These are phyloP conservation scores for Phodopus roborovskii DNA, from an alignment of 2,113 vertebrate genomes.

Conservation along the genomic window DNA sequence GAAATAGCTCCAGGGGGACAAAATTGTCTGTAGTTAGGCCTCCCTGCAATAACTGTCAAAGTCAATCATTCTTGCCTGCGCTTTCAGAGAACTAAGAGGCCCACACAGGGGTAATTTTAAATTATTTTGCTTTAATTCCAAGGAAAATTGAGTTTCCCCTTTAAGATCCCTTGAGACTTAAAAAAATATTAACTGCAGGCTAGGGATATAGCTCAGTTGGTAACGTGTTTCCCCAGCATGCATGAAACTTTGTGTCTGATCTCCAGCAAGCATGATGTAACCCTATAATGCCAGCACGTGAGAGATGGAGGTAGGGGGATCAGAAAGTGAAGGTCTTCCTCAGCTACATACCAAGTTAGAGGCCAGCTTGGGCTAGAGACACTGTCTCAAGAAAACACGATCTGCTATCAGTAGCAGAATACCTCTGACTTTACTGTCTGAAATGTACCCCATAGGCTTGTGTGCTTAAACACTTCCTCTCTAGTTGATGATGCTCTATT, in stretches of 20 bases:
- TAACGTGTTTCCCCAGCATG: too few relatives aligned
- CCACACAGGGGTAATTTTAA: not conserved
- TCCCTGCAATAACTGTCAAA: not conserved
- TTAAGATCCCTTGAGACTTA: slow-evolving; percentile 41
- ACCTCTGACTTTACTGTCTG: not conserved
- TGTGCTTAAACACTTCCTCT: not conserved
- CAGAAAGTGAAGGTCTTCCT: not conserved
- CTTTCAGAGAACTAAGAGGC: not conserved
- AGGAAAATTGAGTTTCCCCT: slow-evolving; percentile 9
- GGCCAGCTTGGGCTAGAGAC: not conserved
- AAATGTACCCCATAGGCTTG: not conserved
- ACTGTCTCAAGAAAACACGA: not conserved
- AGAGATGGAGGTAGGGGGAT: not conserved
- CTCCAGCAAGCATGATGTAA: not conserved
- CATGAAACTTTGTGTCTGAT: not conserved
- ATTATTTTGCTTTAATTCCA: slow-evolving; percentile 45
- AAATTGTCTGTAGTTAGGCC: not conserved
- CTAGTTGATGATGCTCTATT: too few relatives aligned
- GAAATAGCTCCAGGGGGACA: not conserved
- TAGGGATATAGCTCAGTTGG: not conserved
- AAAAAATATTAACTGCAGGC: not conserved
- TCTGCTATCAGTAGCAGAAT: not conserved
- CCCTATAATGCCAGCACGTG: not conserved
- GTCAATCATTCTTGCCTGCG: not conserved
- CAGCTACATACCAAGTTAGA: not conserved